Evolutionary conservation across 2,888 invertebrate species (phyloP).

Genomic region (Trachelus tabidus): DNA sequence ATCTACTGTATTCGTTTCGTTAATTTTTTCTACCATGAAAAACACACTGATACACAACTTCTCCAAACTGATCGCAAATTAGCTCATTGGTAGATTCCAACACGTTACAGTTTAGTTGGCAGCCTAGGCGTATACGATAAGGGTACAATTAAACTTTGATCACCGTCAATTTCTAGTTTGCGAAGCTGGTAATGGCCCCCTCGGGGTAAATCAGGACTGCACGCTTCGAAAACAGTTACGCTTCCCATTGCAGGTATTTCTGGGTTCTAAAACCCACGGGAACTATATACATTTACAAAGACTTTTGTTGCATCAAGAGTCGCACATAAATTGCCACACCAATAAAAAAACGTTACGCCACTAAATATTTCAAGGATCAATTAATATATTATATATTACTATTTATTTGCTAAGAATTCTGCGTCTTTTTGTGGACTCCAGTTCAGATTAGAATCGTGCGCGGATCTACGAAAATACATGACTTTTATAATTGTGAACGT

Average conservation of each 20-base stretch:
- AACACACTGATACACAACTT: neutral
- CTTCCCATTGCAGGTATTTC: neutral
- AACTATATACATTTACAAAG: neutral
- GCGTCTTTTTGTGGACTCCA: neutral
- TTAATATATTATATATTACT: neutral
- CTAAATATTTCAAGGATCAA: neutral
- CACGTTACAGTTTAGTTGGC: slow-evolving; percentile 39
- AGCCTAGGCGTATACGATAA: slow-evolving; percentile 47
- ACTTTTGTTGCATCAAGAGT: neutral
- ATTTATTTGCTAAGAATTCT: neutral
- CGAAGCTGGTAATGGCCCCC: slow-evolving; percentile 40
- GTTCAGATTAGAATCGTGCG: neutral
- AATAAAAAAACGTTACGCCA: neutral
- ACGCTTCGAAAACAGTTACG: slow-evolving; percentile 34
- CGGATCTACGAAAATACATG: neutral
- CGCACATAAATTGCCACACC: no score
- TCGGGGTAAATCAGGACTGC: slow-evolving; percentile 36
- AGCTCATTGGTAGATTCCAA: neutral
- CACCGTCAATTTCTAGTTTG: slow-evolving; percentile 38
- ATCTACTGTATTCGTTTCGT: neutral
- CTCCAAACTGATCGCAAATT: neutral
- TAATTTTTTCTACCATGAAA: neutral
- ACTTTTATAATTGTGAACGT: neutral
- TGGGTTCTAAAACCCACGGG: neutral
- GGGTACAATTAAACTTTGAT: slow-evolving; percentile 55